These are phyloP conservation scores for Sinelater perroti DNA, from an alignment of 2,888 invertebrate genomes.

Conservation along the genomic window DNA sequence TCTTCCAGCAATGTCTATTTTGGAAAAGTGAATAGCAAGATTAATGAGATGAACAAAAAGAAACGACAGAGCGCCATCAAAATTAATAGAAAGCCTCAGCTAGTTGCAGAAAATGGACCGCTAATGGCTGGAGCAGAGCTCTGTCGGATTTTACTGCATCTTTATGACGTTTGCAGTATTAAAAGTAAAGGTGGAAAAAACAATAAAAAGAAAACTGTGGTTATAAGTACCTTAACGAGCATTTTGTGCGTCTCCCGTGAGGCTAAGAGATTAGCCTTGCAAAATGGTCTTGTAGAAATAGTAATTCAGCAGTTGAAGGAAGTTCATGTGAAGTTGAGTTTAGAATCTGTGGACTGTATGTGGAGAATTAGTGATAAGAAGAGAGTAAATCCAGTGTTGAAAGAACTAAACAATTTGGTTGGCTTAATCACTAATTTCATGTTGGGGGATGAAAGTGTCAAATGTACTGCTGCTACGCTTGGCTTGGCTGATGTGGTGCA, in stretches of 20 bases:
- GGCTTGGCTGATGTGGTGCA: constrained; percentile 68
- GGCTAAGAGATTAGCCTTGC: constrained; percentile 61
- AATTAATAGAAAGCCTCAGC: not conserved
- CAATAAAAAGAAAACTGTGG: constrained; percentile 56
- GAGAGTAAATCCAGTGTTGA: constrained; percentile 62
- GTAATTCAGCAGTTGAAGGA: constrained; percentile 61
- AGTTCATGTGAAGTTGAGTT: constrained; percentile 60
- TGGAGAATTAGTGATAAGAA: constrained; percentile 59
- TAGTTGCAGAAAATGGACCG: not conserved
- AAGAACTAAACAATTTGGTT: constrained; percentile 67
- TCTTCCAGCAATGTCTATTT: constrained; percentile 49
- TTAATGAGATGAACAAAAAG: constrained; percentile 26
- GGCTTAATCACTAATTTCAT: constrained; percentile 69
- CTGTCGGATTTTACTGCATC: constrained; percentile 60
- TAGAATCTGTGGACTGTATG: constrained; percentile 61
- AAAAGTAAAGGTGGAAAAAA: constrained; percentile 44
- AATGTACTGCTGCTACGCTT: constrained; percentile 65
- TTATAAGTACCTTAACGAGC: constrained; percentile 60
- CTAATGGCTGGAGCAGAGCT: constrained; percentile 59
- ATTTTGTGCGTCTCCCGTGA: constrained; percentile 61
- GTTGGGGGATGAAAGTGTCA: constrained; percentile 64
- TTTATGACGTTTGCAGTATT: constrained; percentile 60
- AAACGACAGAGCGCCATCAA: constrained; percentile 1
- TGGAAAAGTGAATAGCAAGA: constrained; percentile 37
- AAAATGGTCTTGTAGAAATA: constrained; percentile 57